phyloP scores from a whole-genome alignment of 2,888 invertebrate species.

The Hirtodrosophila duncani region DNA sequence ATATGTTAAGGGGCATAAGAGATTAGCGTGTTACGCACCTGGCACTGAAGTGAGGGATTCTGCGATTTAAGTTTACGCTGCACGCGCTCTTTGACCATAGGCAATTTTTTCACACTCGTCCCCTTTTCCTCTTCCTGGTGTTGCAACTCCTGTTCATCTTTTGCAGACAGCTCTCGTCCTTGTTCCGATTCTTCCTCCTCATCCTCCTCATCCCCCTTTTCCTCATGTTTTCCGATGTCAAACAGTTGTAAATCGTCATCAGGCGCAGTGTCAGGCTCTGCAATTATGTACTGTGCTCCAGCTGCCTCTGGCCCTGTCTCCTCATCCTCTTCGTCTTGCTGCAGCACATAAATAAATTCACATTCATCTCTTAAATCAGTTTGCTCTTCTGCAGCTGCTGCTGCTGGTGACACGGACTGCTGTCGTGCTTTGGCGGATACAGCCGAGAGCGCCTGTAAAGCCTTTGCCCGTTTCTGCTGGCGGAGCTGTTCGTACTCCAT shows the following conservation, averaged over 20 bases:
- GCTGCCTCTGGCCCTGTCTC: too few species aligned
- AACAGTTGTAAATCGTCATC: too few species aligned
- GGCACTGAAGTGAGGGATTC: constrained; percentile 60
- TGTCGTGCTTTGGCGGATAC: too few species aligned
- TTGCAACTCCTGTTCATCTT: not conserved
- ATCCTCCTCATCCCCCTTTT: not conserved
- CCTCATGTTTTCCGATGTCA: too few species aligned
- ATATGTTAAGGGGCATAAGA: not conserved
- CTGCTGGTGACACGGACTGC: too few species aligned
- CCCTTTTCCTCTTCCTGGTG: not conserved
- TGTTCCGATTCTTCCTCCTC: constrained; percentile 13
- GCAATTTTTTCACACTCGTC: not conserved
- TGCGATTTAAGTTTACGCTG: too few species aligned
- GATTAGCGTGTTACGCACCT: constrained; percentile 31
- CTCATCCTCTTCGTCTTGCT: constrained; percentile 8
- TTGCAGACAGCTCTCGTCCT: constrained; percentile 7
- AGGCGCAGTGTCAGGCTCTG: too few species aligned
- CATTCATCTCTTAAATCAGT: too few species aligned
- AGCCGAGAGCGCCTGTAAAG: too few species aligned
- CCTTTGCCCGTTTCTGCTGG: not conserved
- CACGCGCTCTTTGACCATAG: too few species aligned
- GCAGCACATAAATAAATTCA: constrained; percentile 30
- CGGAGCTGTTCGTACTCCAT: constrained; percentile 38
- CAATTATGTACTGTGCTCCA: too few species aligned
- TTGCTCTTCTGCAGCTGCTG: constrained; percentile 8